A percentile compares a stretch with the other conserved stretches of the same genome.
Evolutionary conservation across 2,888 invertebrate genomes (phyloP).

Genomic region (Phaonia tiefii): DNA sequence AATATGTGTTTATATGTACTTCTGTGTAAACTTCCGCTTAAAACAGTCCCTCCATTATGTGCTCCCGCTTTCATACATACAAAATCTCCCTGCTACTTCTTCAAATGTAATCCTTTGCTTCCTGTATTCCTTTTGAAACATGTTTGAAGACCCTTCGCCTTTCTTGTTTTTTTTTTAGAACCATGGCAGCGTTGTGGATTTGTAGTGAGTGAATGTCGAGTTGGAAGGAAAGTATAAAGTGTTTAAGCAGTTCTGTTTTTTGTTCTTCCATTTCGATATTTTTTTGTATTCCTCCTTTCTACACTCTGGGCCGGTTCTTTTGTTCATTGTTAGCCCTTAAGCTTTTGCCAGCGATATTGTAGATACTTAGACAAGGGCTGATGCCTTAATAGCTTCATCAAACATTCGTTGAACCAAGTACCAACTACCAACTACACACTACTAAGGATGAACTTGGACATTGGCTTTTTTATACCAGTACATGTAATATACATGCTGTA

Average conservation of each 20-base stretch:
- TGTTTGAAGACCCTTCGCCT: neutral
- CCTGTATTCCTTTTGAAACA: conserved; percentile 27
- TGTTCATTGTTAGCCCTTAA: conserved; percentile 14
- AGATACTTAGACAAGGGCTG: conserved; percentile 9
- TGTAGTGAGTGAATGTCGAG: conserved; percentile 8
- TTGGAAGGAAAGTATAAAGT: conserved; percentile 9
- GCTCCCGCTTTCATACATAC: neutral
- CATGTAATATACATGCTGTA: too few species aligned
- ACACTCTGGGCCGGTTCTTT: neutral
- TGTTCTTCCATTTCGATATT: neutral
- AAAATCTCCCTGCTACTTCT: neutral
- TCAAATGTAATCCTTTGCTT: conserved; percentile 19
- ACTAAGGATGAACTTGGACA: too few species aligned
- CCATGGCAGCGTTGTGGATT: neutral
- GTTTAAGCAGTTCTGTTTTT: conserved; percentile 16
- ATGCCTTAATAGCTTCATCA: conserved; percentile 39
- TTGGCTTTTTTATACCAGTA: too few species aligned
- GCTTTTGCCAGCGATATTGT: conserved; percentile 5
- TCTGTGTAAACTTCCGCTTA: conserved; percentile 25
- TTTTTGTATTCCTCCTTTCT: neutral
- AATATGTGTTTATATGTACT: neutral
- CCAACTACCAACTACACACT: too few species aligned
- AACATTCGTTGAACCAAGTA: neutral
- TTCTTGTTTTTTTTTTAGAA: conserved; percentile 4
- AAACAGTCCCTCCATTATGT: conserved; percentile 4